Evolutionary conservation across 2,888 invertebrate genomes (phyloP), one percentile per base, ranked within the genome.

Genomic region (Diarsia rubi): DNA sequence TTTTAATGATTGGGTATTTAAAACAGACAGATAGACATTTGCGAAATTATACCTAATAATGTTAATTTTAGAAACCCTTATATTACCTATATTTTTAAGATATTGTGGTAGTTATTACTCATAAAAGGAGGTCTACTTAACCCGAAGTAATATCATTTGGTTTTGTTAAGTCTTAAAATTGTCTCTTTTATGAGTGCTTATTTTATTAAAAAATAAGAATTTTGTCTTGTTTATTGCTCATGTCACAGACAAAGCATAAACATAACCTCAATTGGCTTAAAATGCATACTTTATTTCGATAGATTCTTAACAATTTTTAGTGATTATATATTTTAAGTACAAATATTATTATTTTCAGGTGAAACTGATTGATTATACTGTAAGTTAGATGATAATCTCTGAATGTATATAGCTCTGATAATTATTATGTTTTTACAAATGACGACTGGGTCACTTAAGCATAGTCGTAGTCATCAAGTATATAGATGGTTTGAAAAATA

Each of bases 251-350:
- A 71, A 73, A 54, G 14, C 3, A 27, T 72, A 14, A 49, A 73
- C 73, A 54, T 71, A 71, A 73, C 71, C 71, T 72, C 71, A 71
- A 71, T n/a, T 31, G 3, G 14, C 69, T 0, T 9, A 19, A 0
- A 54, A 27, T 24, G 19, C 9, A 16, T 21, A 12, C 5, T 3
- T 45, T n/a, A 42, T 14, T 62, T 62, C 14, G 42, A 3, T 27
- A 57, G n/a, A 42, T n/a, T 16, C 6, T 31, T 47, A 19, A 21
- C 21, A 37, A 37, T 45, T 47, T 24, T 37, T 24, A 19, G n/a
- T 45, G 2, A 37, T 21, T 47, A 19, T 21, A 16, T 2, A 24
- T 19, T 14, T 3, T n/a, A 21, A 11, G 1, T 69, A 47, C 14
- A 14, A 42, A 62, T 21, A 24, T 16, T 69, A 21, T 45, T 37